Percentiles rank a stretch among this genome's conserved stretches.
Conservation (phyloP, 1,140 invertebrate genomes). For the Lordiphosa clarofinis region DNA sequence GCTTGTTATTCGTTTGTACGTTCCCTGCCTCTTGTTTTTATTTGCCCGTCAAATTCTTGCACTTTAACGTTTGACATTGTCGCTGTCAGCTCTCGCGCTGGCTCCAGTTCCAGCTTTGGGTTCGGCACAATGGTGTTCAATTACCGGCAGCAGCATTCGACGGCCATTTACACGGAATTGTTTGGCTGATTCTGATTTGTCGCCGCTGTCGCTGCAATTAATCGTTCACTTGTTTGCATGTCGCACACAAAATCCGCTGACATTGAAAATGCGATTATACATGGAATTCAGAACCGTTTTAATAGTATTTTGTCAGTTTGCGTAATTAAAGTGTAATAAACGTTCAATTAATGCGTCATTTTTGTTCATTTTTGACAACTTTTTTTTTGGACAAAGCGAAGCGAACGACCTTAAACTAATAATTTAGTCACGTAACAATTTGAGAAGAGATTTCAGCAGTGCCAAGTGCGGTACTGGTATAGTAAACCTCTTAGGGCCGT, state of each 20-base stretch:
- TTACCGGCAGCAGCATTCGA: slow-evolving; percentile 53
- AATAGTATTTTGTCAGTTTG: slow-evolving; percentile 52
- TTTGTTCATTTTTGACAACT: slow-evolving; percentile 3
- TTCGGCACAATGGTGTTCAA: slow-evolving; percentile 47
- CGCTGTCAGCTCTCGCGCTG: slow-evolving; percentile 3
- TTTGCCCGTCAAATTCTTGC: slow-evolving; percentile 65
- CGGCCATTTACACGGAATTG: slow-evolving; percentile 46
- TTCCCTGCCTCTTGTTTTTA: slow-evolving; percentile 35
- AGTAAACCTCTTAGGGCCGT: no score
- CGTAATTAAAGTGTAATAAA: slow-evolving; percentile 54
- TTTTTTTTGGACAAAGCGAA: no score
- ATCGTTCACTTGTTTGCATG: slow-evolving; percentile 68
- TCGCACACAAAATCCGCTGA: slow-evolving; percentile 35
- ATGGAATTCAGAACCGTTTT: slow-evolving; percentile 47
- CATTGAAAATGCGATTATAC: slow-evolving; percentile 66
- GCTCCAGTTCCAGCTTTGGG: background rate
- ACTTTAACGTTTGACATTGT: slow-evolving; percentile 67
- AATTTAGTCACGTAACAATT: no score
- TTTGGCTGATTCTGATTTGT: slow-evolving; percentile 34
- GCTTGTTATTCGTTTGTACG: slow-evolving; percentile 27
- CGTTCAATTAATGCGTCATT: slow-evolving; percentile 48
- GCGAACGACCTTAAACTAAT: no score
- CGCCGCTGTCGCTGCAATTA: slow-evolving; percentile 50
- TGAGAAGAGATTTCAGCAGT: no score
- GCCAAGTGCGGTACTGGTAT: no score